A percentile compares a stretch with the other conserved stretches of the same genome.
Evolutionary conservation across 2,113 vertebrate genomes (phyloP).

Genomic region (Ictalurus furcatus): DNA sequence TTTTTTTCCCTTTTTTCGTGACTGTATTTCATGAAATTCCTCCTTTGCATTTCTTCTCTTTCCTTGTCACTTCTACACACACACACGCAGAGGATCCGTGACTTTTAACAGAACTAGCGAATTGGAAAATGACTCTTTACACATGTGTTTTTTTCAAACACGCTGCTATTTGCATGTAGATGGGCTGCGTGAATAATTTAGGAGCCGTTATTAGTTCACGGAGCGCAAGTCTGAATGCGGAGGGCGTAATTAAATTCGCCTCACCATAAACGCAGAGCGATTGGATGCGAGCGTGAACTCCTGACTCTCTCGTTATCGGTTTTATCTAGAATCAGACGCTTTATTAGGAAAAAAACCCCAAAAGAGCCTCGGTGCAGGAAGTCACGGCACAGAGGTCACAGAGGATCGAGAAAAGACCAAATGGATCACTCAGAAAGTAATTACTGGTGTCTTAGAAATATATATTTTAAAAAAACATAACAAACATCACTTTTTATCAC

Average conservation of each 20-base stretch:
- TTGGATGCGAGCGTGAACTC: conserved; percentile 44
- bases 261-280: conserved; percentile 58
- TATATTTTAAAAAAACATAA: too few species aligned
- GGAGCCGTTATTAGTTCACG: conserved; percentile 64
- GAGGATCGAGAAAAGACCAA: not conserved
- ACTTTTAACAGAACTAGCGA: conserved; percentile 61
- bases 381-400: not conserved
- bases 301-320: conserved; percentile 53
- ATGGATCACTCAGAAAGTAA: not conserved
- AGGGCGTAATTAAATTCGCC: conserved; percentile 63
- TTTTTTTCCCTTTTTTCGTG: not conserved
- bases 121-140: conserved; percentile 70
- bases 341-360: conserved; percentile 17
- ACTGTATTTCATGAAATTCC: not conserved
- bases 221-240: conserved; percentile 51
- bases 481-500: not conserved
- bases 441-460: not conserved
- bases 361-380: not conserved
- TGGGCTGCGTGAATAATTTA: conserved; percentile 70
- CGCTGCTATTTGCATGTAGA: conserved; percentile 69
- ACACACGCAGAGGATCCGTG: not conserved
- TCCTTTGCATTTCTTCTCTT: not conserved
- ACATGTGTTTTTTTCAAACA: conserved; percentile 48
- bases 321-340: conserved; percentile 43
- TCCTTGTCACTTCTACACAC: not conserved